Percentiles rank a stretch among this genome's conserved stretches.
Conservation (phyloP, 2,113 vertebrate genomes). For the Oxyruncus cristatus region DNA sequence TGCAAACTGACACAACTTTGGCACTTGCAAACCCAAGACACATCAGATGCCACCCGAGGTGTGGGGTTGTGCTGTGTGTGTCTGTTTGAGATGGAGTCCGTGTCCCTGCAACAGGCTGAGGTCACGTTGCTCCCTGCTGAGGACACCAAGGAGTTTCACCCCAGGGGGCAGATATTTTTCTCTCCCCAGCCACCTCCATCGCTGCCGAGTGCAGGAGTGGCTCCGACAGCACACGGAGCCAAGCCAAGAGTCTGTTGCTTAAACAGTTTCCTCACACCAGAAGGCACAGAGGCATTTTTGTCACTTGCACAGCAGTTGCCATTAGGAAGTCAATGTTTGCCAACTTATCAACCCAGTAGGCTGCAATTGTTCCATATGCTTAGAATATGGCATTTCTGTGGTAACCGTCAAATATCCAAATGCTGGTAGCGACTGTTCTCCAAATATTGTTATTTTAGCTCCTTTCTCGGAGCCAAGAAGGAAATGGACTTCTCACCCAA, state of each 20-base stretch:
- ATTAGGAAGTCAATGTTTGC: slow-evolving; percentile 59
- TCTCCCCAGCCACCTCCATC: neutral
- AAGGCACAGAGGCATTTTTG: slow-evolving; percentile 59
- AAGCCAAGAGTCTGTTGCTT: slow-evolving; percentile 35
- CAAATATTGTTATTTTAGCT: neutral
- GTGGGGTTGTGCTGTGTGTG: neutral
- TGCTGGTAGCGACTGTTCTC: neutral
- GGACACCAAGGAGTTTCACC: neutral
- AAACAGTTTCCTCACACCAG: slow-evolving; percentile 49
- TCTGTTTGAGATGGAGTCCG: neutral
- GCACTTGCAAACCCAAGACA: neutral
- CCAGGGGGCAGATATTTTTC: neutral
- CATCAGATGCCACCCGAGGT: neutral
- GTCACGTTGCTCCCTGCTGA: neutral
- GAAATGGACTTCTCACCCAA: neutral
- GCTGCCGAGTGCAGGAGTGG: neutral
- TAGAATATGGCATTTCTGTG: slow-evolving; percentile 49
- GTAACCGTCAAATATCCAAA: slow-evolving; percentile 31
- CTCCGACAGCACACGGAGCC: neutral
- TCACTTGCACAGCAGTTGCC: slow-evolving; percentile 56
- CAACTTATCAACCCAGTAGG: slow-evolving; percentile 58
- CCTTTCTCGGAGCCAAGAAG: neutral
- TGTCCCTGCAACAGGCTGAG: neutral
- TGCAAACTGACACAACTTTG: neutral
- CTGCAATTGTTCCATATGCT: slow-evolving; percentile 55